Conservation (phyloP, 2,888 invertebrate genomes). For the Ametastegia equiseti region DNA sequence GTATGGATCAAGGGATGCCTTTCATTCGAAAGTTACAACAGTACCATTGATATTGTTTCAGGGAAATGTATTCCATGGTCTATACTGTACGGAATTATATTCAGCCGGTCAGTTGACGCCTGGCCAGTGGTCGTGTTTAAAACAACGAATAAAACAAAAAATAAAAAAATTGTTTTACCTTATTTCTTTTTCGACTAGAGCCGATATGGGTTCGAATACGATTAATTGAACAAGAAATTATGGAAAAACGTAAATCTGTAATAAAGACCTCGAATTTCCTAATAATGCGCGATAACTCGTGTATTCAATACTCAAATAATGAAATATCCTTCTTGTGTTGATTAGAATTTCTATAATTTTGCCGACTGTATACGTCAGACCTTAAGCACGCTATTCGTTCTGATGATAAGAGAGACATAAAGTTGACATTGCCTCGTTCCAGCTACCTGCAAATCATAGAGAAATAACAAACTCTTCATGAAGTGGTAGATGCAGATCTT, state of each 20-base stretch:
- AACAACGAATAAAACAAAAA: too few species aligned
- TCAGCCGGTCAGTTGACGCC: not conserved
- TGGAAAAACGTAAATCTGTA: not conserved
- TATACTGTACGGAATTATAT: not conserved
- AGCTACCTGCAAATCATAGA: not conserved
- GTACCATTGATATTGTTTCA: conserved; percentile 32
- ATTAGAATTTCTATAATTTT: not conserved
- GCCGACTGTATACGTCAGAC: not conserved
- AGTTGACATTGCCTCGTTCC: not conserved
- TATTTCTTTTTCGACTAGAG: not conserved
- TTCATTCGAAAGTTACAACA: conserved; percentile 18
- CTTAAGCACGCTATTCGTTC: not conserved
- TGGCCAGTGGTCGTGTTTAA: not conserved
- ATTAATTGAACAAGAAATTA: not conserved
- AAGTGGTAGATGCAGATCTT: not conserved
- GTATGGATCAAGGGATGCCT: conserved; percentile 9
- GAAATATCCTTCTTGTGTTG: not conserved
- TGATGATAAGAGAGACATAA: not conserved
- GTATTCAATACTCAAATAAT: not conserved
- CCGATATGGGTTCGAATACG: not conserved
- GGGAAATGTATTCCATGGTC: not conserved
- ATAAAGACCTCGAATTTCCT: not conserved
- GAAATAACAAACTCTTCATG: not conserved
- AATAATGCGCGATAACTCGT: not conserved
- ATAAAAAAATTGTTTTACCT: not conserved